Percentiles rank a stretch among this genome's conserved stretches.
Conservation (phyloP, 2,113 vertebrate genomes). For the Plecotus auritus region DNA sequence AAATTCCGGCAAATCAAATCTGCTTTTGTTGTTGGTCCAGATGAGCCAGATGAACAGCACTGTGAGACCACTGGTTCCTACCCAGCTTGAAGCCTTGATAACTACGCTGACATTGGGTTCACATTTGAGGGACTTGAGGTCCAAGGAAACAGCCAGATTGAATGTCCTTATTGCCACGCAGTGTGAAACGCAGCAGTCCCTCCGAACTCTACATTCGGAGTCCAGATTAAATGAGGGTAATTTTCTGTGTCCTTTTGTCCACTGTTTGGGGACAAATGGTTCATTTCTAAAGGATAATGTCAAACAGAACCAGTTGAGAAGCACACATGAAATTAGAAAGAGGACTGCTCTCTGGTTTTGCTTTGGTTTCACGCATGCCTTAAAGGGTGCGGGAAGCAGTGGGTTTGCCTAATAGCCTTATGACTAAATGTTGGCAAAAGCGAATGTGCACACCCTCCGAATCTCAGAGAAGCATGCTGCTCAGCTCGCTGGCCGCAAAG, state of each 20-base stretch:
- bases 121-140: neutral
- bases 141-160: neutral
- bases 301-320: neutral
- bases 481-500: neutral
- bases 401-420: neutral
- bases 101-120: neutral
- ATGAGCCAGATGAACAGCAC: neutral
- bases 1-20: neutral
- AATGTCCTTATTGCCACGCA: neutral
- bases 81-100: neutral
- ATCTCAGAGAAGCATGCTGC: neutral
- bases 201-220: neutral
- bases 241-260: neutral
- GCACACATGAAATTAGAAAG: neutral
- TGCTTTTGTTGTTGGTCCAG: neutral
- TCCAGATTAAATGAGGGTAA: neutral
- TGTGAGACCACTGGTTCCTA: neutral
- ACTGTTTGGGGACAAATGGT: neutral
- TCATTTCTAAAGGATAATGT: neutral
- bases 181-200: neutral
- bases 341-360: neutral
- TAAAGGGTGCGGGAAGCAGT: neutral
- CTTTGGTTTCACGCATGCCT: neutral
- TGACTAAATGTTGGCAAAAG: neutral
- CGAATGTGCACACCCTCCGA: neutral